phyloP scores from a whole-genome alignment of 2,888 invertebrate species.

The Hydrotaea cyrtoneurina region DNA sequence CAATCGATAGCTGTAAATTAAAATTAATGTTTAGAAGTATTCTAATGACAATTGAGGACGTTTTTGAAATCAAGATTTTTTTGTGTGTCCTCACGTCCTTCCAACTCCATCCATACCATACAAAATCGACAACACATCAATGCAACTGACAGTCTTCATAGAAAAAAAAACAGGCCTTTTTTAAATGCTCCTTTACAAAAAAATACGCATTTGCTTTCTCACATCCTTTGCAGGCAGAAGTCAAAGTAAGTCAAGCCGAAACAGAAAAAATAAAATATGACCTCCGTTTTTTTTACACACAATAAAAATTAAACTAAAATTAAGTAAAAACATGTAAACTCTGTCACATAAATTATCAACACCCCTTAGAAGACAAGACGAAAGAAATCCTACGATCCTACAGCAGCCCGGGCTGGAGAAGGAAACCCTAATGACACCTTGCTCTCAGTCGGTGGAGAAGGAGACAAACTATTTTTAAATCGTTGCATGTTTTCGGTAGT shows the following conservation, averaged over 20 bases:
- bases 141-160: too few species aligned
- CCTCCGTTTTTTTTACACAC: constrained; percentile 54
- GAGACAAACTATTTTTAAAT: constrained; percentile 23
- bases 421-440: constrained; percentile 54
- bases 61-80: too few species aligned
- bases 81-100: too few species aligned
- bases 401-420: neutral
- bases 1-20: too few species aligned
- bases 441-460: constrained; percentile 17
- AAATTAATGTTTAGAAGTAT: too few species aligned
- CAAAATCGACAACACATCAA: too few species aligned
- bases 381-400: constrained; percentile 13
- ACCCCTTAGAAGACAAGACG: constrained; percentile 27
- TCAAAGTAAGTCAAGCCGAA: neutral
- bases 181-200: too few species aligned
- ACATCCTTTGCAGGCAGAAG: neutral
- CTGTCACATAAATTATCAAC: constrained; percentile 75
- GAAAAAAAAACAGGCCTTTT: too few species aligned
- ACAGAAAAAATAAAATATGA: neutral
- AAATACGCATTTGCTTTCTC: neutral
- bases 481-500: constrained; percentile 4
- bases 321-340: constrained; percentile 77
- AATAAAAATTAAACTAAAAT: constrained; percentile 77
- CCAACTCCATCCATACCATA: too few species aligned
- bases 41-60: too few species aligned